Conservation (phyloP, 1,140 invertebrate genomes). For the Argopecten irradians region DNA sequence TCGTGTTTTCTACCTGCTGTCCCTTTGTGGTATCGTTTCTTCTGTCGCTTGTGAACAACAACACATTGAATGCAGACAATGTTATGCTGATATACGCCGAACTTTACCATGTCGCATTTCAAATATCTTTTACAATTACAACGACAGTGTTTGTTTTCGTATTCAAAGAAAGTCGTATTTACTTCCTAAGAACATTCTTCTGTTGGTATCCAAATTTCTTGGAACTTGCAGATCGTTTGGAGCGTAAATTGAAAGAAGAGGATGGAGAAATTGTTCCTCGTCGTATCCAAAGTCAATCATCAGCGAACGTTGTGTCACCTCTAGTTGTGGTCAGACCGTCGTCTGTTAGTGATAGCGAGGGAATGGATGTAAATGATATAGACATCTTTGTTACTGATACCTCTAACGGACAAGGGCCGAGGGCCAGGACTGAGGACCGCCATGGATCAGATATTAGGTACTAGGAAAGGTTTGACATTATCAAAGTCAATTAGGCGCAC, state of each 20-base stretch:
- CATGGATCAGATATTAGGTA: background rate
- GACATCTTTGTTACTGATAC: background rate
- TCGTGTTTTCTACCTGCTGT: conserved; percentile 11
- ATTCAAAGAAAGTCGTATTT: background rate
- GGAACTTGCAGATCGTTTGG: background rate
- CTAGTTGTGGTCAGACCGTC: background rate
- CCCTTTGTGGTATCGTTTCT: background rate
- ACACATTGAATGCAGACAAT: background rate
- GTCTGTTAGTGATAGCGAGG: background rate
- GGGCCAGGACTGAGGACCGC: background rate
- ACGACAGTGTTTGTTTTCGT: background rate
- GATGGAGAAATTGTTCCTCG: background rate
- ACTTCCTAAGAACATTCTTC: background rate
- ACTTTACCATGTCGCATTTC: background rate
- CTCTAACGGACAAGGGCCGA: background rate
- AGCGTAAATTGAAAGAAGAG: background rate
- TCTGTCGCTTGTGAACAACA: background rate
- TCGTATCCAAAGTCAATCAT: background rate
- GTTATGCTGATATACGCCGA: background rate
- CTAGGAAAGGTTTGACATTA: background rate
- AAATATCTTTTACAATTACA: background rate
- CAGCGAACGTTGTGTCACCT: background rate
- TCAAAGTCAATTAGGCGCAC: background rate
- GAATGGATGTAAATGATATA: background rate
- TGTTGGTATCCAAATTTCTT: conserved; percentile 8